These are phyloP conservation scores for Suncus etruscus DNA, from an alignment of 2,113 vertebrate genomes.

Conservation along the genomic window DNA sequence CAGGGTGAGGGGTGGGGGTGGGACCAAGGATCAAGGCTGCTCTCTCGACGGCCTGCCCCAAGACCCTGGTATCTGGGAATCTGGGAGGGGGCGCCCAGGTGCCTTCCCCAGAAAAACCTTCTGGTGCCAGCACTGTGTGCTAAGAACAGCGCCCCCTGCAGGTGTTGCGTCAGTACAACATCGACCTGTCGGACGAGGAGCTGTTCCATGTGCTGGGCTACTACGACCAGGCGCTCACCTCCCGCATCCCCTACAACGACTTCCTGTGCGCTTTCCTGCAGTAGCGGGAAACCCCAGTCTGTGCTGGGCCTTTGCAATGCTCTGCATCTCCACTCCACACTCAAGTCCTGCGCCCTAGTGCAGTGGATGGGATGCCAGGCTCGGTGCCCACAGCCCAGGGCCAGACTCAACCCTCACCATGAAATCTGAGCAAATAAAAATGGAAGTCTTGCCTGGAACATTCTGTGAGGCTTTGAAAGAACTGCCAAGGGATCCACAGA, in stretches of 20 bases:
- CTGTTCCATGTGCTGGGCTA: slow-evolving; percentile 88
- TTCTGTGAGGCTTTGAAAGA: slow-evolving; percentile 47
- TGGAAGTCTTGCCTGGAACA: slow-evolving; percentile 78
- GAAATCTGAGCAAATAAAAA: slow-evolving; percentile 82
- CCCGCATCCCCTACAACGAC: slow-evolving; percentile 87
- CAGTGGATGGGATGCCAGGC: not conserved
- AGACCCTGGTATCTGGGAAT: too few relatives aligned
- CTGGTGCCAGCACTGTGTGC: not conserved
- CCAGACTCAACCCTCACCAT: not conserved
- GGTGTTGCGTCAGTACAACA: slow-evolving; percentile 85
- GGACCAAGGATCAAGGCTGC: too few relatives aligned
- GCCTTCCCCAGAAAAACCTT: too few relatives aligned
- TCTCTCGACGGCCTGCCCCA: too few relatives aligned
- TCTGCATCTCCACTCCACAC: too few relatives aligned
- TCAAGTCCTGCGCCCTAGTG: rapidly evolving
- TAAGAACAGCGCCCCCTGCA: slow-evolving; percentile 52
- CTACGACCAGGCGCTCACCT: slow-evolving; percentile 87
- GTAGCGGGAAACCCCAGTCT: slow-evolving; percentile 62
- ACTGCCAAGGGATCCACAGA: slow-evolving; percentile 51
- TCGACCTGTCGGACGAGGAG: slow-evolving; percentile 87
- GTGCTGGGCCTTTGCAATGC: not conserved
- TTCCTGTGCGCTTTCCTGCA: slow-evolving; percentile 89
- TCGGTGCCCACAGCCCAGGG: not conserved
- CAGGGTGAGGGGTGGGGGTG: slow-evolving; percentile 78
- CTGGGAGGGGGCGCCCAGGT: too few relatives aligned